phyloP scores from a whole-genome alignment of 2,113 vertebrate species.

The Xenopus tropicalis region UCB_Xtro_10.0 CM004446.2:91282001-91282500 shows the following conservation, averaged over 20 bases:
- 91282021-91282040: too few relatives aligned
- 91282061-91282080: constrained; percentile 47
- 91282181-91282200: constrained; percentile 73
- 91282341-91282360: constrained; percentile 45
- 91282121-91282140: constrained; percentile 59
- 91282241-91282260: constrained; percentile 54
- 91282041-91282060: constrained; percentile 41
- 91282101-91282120: constrained; percentile 58
- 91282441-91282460: constrained; percentile 99
- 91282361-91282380: constrained; percentile 70
- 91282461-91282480: constrained; percentile 76
- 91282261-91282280: constrained; percentile 61
- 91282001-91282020: too few relatives aligned
- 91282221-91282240: constrained; percentile 70
- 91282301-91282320: constrained; percentile 44
- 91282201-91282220: constrained; percentile 75
- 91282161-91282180: constrained; percentile 67
- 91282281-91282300: constrained; percentile 55
- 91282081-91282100: constrained; percentile 60
- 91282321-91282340: constrained; percentile 39
- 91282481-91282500: constrained; percentile 71
- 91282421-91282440: constrained; percentile 81
- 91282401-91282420: constrained; percentile 83
- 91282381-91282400: constrained; percentile 67
- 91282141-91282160: constrained; percentile 81